Percentiles rank a stretch among this genome's conserved stretches.
These are phyloP conservation scores for Heteractis magnifica DNA, from an alignment of 92 coral and sea anemone genomes.

Conservation along the genomic window DNA sequence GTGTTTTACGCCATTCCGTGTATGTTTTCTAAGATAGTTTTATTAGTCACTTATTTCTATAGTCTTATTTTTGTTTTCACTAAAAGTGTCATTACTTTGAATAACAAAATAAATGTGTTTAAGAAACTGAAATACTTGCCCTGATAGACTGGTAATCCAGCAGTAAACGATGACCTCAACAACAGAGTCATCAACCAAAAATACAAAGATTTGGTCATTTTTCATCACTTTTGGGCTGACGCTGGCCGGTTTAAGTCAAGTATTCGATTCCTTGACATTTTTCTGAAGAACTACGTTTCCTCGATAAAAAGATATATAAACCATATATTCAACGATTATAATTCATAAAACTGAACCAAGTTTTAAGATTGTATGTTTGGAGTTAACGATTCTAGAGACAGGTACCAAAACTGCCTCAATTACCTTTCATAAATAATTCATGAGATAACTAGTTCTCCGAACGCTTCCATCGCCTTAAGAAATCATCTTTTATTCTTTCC, in stretches of 20 bases:
- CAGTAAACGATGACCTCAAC: slow-evolving; percentile 13
- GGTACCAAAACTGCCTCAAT: slow-evolving; percentile 1
- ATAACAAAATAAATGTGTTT: background rate
- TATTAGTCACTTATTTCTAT: background rate
- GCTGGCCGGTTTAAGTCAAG: background rate
- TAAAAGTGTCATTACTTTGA: slow-evolving; percentile 8
- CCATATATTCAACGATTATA: background rate
- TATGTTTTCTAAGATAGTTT: background rate
- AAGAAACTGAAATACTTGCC: slow-evolving; percentile 16
- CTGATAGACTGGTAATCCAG: background rate
- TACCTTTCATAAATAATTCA: background rate
- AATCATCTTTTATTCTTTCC: background rate
- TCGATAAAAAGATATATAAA: background rate
- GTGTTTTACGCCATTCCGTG: background rate
- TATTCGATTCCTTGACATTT: background rate
- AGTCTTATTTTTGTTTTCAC: background rate
- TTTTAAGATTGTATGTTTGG: background rate
- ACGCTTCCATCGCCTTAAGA: background rate
- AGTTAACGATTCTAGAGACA: background rate
- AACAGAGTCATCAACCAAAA: slow-evolving; percentile 3
- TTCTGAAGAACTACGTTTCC: background rate
- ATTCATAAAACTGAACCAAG: background rate
- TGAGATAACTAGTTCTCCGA: background rate
- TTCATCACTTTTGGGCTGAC: slow-evolving; percentile 16
- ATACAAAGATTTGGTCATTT: slow-evolving; percentile 24